phyloP scores from a whole-genome alignment of 1,140 invertebrate species.

The Artemia franciscana region DNA sequence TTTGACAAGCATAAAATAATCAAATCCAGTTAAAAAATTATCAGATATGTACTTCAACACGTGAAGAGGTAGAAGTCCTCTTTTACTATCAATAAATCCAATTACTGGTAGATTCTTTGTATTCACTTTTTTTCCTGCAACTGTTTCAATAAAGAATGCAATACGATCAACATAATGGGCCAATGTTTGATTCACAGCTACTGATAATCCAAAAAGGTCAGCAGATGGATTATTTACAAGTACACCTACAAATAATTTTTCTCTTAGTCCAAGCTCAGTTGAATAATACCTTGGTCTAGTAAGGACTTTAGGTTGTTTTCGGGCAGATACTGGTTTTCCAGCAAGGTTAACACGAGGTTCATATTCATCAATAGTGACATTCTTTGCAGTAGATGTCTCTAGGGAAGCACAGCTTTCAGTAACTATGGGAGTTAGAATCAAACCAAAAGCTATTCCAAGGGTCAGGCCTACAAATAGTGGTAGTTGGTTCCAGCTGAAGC shows the following conservation, averaged over 20 bases:
- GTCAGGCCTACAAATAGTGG: background rate
- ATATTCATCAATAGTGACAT: constrained; percentile 22
- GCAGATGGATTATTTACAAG: constrained; percentile 40
- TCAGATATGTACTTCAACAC: constrained; percentile 69
- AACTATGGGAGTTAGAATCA: background rate
- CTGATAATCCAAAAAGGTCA: constrained; percentile 32
- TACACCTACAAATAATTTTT: constrained; percentile 65
- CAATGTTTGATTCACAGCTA: constrained; percentile 54
- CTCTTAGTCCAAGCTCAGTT: constrained; percentile 68
- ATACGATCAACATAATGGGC: constrained; percentile 53
- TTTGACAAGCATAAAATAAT: constrained; percentile 66
- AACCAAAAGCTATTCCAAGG: background rate
- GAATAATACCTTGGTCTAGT: constrained; percentile 64
- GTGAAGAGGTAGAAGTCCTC: constrained; percentile 49
- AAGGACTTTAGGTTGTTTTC: constrained; percentile 16
- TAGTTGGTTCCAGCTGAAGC: background rate
- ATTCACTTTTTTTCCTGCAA: constrained; percentile 33
- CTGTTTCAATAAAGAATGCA: constrained; percentile 45
- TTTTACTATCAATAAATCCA: constrained; percentile 49
- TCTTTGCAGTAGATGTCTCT: background rate
- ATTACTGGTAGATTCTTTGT: constrained; percentile 42
- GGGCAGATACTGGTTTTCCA: constrained; percentile 22
- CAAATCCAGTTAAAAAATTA: constrained; percentile 63
- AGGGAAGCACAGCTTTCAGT: background rate
- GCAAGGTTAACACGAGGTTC: constrained; percentile 29